Percentiles rank a stretch among this genome's conserved stretches.
Evolutionary conservation across 2,113 vertebrate genomes (phyloP).

Genomic region (Notechis scutatus): DNA sequence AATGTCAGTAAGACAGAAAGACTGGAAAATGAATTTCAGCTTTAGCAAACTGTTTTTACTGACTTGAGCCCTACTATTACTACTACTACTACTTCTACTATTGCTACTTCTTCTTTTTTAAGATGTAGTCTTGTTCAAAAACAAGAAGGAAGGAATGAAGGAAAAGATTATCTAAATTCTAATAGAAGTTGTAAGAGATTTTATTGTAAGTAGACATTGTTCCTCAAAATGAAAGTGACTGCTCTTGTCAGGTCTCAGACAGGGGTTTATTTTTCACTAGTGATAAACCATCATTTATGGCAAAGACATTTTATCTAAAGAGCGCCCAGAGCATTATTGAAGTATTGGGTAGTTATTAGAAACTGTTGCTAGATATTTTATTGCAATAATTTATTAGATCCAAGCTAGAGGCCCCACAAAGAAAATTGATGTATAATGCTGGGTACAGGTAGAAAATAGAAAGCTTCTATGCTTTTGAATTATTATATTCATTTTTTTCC

Average conservation of each 20-base stretch:
- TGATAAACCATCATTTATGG: neutral
- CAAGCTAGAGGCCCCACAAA: neutral
- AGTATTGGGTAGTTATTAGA: neutral
- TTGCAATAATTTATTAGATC: constrained; percentile 8
- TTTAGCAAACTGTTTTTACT: neutral
- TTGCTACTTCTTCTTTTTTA: neutral
- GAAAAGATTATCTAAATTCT: neutral
- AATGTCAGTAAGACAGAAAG: neutral
- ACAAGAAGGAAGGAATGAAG: neutral
- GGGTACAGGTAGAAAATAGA: neutral
- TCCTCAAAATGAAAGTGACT: neutral
- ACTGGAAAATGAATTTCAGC: neutral
- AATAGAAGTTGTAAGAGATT: neutral
- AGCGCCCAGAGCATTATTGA: neutral
- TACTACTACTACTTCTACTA: neutral
- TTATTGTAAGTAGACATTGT: fast-evolving
- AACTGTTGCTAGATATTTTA: neutral
- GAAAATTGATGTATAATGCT: neutral
- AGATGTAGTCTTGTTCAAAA: neutral
- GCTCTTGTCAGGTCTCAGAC: neutral
- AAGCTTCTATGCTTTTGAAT: neutral
- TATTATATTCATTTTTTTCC: neutral
- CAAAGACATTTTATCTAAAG: neutral
- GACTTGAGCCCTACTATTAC: neutral
- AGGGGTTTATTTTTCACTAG: neutral